Conservation (phyloP, 1,140 invertebrate genomes). For the Hydropsyche tenuis region DNA sequence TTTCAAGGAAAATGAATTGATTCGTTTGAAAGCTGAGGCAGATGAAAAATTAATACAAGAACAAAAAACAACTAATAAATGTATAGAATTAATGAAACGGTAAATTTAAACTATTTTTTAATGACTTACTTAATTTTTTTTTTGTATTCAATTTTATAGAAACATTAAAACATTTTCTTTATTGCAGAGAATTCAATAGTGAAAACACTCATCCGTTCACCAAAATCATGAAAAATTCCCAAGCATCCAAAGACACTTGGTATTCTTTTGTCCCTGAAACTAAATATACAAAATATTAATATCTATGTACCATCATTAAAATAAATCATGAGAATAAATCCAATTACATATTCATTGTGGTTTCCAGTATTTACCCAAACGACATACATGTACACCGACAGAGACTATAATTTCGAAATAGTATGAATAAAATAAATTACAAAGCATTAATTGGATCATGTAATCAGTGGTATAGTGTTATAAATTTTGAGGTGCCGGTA, state of each 20-base stretch:
- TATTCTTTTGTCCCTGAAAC: slow-evolving; percentile 33
- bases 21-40: slow-evolving; percentile 11
- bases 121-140: no score
- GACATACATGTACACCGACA: no score
- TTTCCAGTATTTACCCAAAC: no score
- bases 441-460: no score
- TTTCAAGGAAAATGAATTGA: slow-evolving; percentile 35
- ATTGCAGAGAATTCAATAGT: slow-evolving; percentile 38
- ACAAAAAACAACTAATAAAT: slow-evolving; percentile 40
- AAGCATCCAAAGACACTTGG: background rate
- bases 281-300: slow-evolving; percentile 26
- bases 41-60: slow-evolving; percentile 39
- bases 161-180: background rate
- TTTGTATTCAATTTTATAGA: no score
- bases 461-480: no score
- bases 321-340: no score
- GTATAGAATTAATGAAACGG: slow-evolving; percentile 43
- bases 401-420: no score
- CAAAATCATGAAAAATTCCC: slow-evolving; percentile 25
- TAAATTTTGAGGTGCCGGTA: no score
- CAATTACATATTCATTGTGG: no score
- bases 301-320: no score
- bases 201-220: slow-evolving; percentile 43
- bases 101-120: slow-evolving; percentile 12
- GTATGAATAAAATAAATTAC: no score